Percentiles rank a stretch among this genome's conserved stretches.
These are phyloP conservation scores for Phylloscopus trochiloides DNA, from an alignment of 2,113 vertebrate genomes.

Conservation along the genomic window DNA sequence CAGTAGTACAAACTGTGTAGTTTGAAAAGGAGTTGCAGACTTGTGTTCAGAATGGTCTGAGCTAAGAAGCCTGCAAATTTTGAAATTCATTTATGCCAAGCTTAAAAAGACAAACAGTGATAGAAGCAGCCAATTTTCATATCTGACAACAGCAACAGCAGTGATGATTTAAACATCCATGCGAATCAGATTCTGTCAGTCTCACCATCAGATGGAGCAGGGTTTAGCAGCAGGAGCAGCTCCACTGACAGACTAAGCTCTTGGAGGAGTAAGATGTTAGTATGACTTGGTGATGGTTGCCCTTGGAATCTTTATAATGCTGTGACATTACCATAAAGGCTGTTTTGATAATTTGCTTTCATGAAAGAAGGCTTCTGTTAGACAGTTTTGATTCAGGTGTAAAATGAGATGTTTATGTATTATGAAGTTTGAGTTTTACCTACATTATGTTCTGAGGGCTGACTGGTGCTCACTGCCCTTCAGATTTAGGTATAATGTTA, in stretches of 20 bases:
- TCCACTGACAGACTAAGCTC: background rate
- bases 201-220: background rate
- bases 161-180: background rate
- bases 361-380: background rate
- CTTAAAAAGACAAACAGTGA: background rate
- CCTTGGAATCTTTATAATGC: background rate
- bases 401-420: background rate
- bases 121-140: background rate
- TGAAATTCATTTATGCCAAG: background rate
- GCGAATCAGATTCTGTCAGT: background rate
- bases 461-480: background rate
- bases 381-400: background rate
- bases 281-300: background rate
- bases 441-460: background rate
- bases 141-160: rapidly evolving
- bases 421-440: background rate
- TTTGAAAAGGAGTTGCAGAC: conserved; percentile 1
- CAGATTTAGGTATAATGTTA: background rate
- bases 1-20: background rate
- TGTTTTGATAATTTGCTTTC: background rate
- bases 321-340: background rate
- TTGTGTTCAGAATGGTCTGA: background rate
- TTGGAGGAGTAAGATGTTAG: background rate
- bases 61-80: background rate
- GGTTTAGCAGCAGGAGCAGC: background rate